Evolutionary conservation across 2,888 invertebrate species (phyloP), one percentile per base, ranked within the genome.

Genomic region (Steinernema carpocapsae): DNA sequence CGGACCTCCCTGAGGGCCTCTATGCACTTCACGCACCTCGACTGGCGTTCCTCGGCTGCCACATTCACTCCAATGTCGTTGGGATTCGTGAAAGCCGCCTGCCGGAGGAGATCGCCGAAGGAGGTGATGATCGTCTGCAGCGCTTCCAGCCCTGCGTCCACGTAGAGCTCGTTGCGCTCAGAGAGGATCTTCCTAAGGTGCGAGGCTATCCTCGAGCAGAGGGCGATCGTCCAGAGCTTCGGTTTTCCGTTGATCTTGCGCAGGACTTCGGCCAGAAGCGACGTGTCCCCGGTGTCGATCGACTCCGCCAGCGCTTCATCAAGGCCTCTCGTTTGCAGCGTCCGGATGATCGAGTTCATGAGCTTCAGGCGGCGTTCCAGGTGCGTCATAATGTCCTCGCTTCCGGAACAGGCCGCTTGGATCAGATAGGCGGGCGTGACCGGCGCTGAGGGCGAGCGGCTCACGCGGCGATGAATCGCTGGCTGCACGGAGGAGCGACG

Each of bases 331-430:
- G 64, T 19, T 32, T 64, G 29, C 17, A 64, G 29, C 17, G 64
- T 64, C 17, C 64, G 64, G 10, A 64, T 17, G 7, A 64, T 12
- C 10, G 64, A 26, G 37, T 14, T 37, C 26, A 37, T 17, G 29
- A 29, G 29, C 64, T 64, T 64, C 64, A 64, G 19, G 64, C 64
- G 64, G 37, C 64, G 64, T 17, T 64, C 64, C 64, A 64, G 14
- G 4, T 32, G 14, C 29, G 64, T 17, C 4, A 17, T 32, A 14
- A 64, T n/a, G 12, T 64, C 17, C 7, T 10, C 32, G 29, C 14
- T 17, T 64, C 64, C 64, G 1, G 10, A 10, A 14, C 14, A 17
- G 7, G 19, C 37, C 1, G 7, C 32, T 17, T 10, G 24, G 32
- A 64, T 32, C 7, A 64, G 10, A 2, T 26, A 29, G 17, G 29